Conservation (phyloP, 2,888 invertebrate genomes). For the Steinernema scapterisci region DNA sequence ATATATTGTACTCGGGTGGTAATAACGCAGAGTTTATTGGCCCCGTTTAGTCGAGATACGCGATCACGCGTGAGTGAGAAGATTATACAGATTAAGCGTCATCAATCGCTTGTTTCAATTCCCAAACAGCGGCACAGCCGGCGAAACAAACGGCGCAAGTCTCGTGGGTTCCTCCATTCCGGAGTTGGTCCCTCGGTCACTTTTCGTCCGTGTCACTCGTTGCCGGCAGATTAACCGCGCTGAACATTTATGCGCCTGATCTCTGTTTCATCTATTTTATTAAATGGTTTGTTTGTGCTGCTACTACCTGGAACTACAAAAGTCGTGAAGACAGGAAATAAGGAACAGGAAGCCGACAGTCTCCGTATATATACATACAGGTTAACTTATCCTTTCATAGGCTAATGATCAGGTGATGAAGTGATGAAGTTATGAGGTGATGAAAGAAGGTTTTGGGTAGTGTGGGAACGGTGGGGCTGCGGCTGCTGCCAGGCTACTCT, state of each 20-base stretch:
- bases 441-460: constrained; percentile 20
- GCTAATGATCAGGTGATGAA: too few species aligned
- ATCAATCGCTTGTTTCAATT: neutral
- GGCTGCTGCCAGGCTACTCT: neutral
- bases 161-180: too few species aligned
- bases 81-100: constrained; percentile 25
- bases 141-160: neutral
- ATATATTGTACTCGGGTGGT: neutral
- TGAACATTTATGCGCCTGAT: neutral
- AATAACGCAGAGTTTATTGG: constrained; percentile 25
- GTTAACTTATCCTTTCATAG: too few species aligned
- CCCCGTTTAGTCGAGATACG: neutral
- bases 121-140: neutral
- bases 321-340: neutral
- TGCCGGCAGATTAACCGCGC: neutral
- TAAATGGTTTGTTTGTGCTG: neutral
- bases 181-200: neutral
- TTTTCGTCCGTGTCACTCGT: neutral
- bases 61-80: neutral
- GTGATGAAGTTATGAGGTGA: too few species aligned
- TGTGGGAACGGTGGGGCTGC: neutral
- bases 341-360: neutral
- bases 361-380: constrained; percentile 11
- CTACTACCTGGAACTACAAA: constrained; percentile 24
- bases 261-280: neutral